Evolutionary conservation across 2,113 vertebrate species (phyloP).

Genomic region (Hippocampus comes): DNA sequence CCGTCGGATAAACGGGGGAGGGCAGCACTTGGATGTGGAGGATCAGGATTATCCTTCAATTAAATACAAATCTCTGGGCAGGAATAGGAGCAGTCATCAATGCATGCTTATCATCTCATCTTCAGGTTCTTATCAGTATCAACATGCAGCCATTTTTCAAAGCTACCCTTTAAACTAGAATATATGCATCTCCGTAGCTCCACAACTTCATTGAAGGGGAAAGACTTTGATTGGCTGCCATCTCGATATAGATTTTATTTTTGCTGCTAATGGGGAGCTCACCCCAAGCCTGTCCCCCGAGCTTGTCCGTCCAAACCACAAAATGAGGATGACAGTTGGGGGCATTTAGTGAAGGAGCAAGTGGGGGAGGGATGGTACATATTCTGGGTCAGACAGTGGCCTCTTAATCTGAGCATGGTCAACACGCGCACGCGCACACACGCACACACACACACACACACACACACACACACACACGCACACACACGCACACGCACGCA

Average conservation of each 20-base stretch:
- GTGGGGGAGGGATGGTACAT: constrained; percentile 11
- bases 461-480: constrained; percentile 21
- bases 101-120: not conserved
- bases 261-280: constrained; percentile 66
- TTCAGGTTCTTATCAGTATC: not conserved
- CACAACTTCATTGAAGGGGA: not conserved
- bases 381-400: constrained; percentile 58
- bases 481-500: constrained; percentile 19
- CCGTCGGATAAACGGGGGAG: constrained; percentile 32
- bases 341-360: not conserved
- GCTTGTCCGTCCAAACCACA: constrained; percentile 43
- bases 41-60: constrained; percentile 32
- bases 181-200: not conserved
- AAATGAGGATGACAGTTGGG: constrained; percentile 36
- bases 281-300: constrained; percentile 47
- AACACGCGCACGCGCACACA: constrained; percentile 14
- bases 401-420: constrained; percentile 53
- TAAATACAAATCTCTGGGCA: constrained; percentile 12
- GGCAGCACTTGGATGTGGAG: constrained; percentile 1
- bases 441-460: constrained; percentile 25
- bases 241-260: not conserved
- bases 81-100: not conserved
- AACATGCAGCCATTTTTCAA: not conserved
- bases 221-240: not conserved
- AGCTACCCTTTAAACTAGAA: not conserved